phyloP scores from a whole-genome alignment of 1,140 invertebrate species.

The Heliconius hermathena region DNA sequence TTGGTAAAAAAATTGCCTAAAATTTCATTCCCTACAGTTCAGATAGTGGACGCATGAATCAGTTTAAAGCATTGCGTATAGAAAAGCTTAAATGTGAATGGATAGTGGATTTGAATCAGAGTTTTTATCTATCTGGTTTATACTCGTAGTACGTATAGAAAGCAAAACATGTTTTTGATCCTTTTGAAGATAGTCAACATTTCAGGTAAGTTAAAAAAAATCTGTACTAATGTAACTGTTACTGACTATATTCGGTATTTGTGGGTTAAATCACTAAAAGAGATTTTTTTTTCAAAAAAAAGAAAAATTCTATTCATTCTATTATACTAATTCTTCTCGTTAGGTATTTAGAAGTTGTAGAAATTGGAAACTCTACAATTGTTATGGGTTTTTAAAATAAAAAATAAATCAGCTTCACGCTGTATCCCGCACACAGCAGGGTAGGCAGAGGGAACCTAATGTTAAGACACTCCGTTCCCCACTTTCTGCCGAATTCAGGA shows the following conservation, averaged over 20 bases:
- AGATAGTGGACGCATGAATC: neutral
- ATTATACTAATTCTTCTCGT: no score
- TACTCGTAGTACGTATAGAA: neutral
- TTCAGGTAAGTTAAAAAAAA: neutral
- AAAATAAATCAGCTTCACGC: no score
- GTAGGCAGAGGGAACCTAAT: no score
- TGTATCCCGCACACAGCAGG: no score
- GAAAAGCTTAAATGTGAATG: conserved; percentile 5
- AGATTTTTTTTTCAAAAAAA: neutral
- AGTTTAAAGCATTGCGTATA: neutral
- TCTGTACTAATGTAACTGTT: neutral
- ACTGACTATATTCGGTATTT: neutral
- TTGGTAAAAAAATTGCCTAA: neutral
- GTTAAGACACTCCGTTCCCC: no score
- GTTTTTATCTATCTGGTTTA: neutral
- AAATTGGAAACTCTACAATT: no score
- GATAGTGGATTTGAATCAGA: neutral
- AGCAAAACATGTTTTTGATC: neutral
- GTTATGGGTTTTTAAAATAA: no score
- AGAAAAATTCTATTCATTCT: no score
- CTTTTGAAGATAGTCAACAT: neutral
- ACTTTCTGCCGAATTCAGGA: no score
- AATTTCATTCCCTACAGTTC: neutral
- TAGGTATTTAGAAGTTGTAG: no score
- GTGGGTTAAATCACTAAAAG: neutral